Evolutionary conservation across 2,113 vertebrate species (phyloP), one percentile per base, ranked within the genome.

Genomic region (Rhinichthys klamathensis): DNA sequence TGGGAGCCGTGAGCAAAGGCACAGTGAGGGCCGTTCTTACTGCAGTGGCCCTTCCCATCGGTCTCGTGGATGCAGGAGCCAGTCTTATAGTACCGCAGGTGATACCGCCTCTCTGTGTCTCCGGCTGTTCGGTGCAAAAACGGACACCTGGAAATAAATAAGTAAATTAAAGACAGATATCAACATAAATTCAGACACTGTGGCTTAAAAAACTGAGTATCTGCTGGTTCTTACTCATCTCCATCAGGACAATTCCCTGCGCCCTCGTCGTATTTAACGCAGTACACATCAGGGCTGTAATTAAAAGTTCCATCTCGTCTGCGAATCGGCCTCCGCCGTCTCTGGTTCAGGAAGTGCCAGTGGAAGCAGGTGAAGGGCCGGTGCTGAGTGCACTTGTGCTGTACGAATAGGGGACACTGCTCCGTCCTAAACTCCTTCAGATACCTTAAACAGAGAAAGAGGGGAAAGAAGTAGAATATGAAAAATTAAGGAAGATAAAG

Each of bases 21-120:
- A 11, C 97, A 99, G 93, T 99, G 98, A 46, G 96, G 96, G 82
- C 98, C 97, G 0, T 99, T 99, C 90, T 99, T 99, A 13, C 96
- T 97, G 93, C 98, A 99, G 94, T 99, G 97, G 87, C 97, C 98
- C 92, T 99, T 99, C 1, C 96, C 94, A 91, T 99, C 98, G 0
- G 98, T 99, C 93, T 99, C 98, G 13, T 99, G 98, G 90, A 99
- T 99, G 89, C 98, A 99, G 81, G 97, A 99, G 86, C 98, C 97
- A 6, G 98, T 99, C 88, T 99, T 99, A 89, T 98, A 99, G 90
- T 99, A 99, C 81, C 98, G 96, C 73, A 99, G 93, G 90, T 99
- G 98, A 91, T 99, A 99, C 74, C 98, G 94, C 77, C 98, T 96
- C 90, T 99, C 98, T 0, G 98, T 99, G 93, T 99, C 98, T 60